Percentiles rank a stretch among this genome's conserved stretches.
These are phyloP conservation scores for Sardinella longiceps DNA, from an alignment of 2,797 vertebrate genomes.

Conservation along the genomic window DNA sequence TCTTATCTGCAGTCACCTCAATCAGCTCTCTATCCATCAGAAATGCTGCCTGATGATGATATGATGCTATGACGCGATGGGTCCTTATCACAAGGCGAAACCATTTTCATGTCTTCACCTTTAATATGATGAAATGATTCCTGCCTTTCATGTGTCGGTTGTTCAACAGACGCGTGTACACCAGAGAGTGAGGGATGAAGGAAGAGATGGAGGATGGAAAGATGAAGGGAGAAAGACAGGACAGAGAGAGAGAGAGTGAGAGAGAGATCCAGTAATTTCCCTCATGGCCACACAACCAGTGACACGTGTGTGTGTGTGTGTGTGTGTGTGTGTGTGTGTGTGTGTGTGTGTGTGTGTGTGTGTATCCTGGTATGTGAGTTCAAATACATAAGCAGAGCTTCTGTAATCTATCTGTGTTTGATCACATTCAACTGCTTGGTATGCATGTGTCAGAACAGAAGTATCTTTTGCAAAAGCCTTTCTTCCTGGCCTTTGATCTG, in stretches of 20 bases:
- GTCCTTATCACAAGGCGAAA: neutral
- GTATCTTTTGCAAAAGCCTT: conserved; percentile 16
- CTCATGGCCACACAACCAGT: neutral
- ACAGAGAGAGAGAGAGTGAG: neutral
- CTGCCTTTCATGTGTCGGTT: neutral
- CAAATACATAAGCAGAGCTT: neutral
- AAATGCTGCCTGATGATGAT: neutral
- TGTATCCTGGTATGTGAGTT: neutral
- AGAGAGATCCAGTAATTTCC: neutral
- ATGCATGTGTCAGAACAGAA: conserved; percentile 19
- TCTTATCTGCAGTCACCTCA: neutral
- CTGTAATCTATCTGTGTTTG: conserved; percentile 4
- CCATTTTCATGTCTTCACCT: neutral
- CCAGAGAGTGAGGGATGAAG: neutral
- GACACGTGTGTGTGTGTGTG: neutral
- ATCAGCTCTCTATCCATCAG: neutral
- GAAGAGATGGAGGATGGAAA: neutral
- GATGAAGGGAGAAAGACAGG: neutral
- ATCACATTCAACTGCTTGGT: neutral
- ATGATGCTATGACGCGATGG: neutral
- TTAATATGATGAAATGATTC: neutral
- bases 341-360: conserved; percentile 7
- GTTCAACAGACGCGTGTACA: neutral
- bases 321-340: conserved; percentile 4
- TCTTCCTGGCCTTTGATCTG: conserved; percentile 23